These are phyloP conservation scores for Conus canariensis DNA, from an alignment of 2,888 invertebrate species.

Conservation along the genomic window DNA sequence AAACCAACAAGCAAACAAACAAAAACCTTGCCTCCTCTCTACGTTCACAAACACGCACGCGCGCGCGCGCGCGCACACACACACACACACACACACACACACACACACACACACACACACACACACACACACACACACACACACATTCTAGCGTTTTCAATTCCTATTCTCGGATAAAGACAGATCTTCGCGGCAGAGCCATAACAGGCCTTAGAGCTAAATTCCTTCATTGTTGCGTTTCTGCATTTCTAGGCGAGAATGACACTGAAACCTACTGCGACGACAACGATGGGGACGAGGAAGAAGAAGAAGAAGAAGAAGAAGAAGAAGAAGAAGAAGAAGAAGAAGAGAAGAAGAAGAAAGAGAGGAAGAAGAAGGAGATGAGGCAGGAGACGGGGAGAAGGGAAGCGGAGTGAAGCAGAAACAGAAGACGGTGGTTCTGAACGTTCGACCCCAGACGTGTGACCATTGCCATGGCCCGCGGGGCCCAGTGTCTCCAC, in stretches of 20 bases:
- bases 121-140: conserved; percentile 28
- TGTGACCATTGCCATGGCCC: neutral
- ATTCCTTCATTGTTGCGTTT: too few species aligned
- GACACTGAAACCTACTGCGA: neutral
- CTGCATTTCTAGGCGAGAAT: neutral
- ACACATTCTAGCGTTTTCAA: neutral
- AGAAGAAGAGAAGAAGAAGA: neutral
- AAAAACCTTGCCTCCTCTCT: too few species aligned
- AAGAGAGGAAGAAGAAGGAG: neutral
- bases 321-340: neutral
- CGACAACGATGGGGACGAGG: neutral
- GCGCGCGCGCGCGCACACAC: too few species aligned
- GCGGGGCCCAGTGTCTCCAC: neutral
- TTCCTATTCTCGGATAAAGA: too few species aligned
- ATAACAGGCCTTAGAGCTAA: too few species aligned
- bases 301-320: neutral
- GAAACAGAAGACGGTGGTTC: neutral
- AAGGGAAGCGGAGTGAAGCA: neutral
- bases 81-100: neutral
- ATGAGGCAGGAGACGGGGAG: neutral
- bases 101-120: conserved; percentile 27
- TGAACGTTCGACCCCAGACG: neutral
- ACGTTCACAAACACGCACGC: too few species aligned
- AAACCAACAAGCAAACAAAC: too few species aligned
- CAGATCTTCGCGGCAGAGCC: too few species aligned